Conservation (phyloP, 2,113 vertebrate genomes). For the Grammomys dolichurus region DNA sequence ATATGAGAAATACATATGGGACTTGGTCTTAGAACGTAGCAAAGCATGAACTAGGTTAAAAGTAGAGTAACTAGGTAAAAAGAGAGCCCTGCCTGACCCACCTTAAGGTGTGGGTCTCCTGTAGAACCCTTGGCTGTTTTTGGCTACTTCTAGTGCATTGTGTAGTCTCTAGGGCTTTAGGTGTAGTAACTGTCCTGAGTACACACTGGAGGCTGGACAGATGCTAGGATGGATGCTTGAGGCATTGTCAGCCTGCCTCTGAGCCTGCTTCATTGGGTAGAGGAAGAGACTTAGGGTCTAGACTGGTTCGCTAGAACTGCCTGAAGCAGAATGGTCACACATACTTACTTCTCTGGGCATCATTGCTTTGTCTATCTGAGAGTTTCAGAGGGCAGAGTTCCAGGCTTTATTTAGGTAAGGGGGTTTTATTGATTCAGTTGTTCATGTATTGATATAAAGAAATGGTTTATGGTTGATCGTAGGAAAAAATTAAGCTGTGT, state of each 20-base stretch:
- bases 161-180: neutral
- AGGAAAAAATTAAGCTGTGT: no score
- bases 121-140: neutral
- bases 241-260: no score
- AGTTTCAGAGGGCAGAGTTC: neutral
- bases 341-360: neutral
- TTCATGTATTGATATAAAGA: neutral
- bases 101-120: accelerated
- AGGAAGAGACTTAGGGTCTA: neutral
- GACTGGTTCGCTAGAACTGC: neutral
- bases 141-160: neutral
- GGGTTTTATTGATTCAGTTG: conserved; percentile 14
- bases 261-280: neutral
- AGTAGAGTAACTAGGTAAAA: accelerated
- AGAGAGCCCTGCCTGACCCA: no score
- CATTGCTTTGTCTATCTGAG: no score
- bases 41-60: accelerated
- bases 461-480: neutral
- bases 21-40: neutral
- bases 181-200: accelerated
- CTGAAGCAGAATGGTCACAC: neutral
- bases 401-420: neutral
- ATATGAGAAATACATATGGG: accelerated
- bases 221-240: accelerated
- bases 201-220: no score